A percentile compares a stretch with the other conserved stretches of the same genome.
Conservation (phyloP, 2,113 vertebrate genomes). For the Zapus hudsonius region DNA sequence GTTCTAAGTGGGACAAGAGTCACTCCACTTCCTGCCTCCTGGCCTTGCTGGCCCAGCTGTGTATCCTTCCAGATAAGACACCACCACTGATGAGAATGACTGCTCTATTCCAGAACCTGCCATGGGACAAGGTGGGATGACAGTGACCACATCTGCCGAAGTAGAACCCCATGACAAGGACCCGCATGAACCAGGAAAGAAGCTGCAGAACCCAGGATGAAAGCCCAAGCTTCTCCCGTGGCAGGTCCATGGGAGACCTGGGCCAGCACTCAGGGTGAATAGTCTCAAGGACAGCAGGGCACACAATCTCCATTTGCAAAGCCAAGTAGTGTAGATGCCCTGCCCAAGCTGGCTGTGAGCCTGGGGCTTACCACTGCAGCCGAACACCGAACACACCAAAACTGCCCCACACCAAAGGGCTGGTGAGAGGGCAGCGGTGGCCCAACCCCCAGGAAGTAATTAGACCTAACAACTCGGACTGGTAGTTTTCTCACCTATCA, state of each 20-base stretch:
- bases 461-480: neutral
- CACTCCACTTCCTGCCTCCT: neutral
- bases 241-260: neutral
- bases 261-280: no score
- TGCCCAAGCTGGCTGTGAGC: rapidly evolving
- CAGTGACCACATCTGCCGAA: rapidly evolving
- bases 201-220: neutral
- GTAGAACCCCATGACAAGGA: no score
- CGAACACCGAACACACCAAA: no score
- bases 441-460: no score
- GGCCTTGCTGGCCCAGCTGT: neutral
- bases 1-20: neutral
- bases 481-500: neutral
- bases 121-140: rapidly evolving
- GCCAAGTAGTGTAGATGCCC: neutral
- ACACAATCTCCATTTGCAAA: neutral
- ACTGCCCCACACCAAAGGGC: no score
- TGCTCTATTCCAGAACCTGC: neutral
- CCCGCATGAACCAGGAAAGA: no score
- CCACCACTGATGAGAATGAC: rapidly evolving
- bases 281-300: neutral
- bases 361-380: no score
- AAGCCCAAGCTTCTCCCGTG: neutral
- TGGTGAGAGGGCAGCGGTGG: neutral
- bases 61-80: neutral